phyloP scores from a whole-genome alignment of 2,113 vertebrate genomes.

The Passer montanus region DNA sequence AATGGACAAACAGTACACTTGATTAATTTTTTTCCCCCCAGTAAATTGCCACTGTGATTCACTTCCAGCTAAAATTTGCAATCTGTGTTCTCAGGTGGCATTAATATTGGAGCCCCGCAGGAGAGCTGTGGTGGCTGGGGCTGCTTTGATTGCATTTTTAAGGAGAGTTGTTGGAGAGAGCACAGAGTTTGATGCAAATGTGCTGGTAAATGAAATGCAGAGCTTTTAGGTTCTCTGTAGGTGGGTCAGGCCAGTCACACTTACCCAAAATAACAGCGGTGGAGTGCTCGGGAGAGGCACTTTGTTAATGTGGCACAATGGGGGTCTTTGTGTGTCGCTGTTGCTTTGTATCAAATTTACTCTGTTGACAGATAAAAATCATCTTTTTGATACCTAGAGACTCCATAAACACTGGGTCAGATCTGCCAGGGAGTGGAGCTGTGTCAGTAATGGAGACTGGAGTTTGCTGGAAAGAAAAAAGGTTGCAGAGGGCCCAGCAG shows the following conservation, averaged over 20 bases:
- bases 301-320: neutral
- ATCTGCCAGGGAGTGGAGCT: neutral
- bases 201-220: conserved; percentile 29
- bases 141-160: conserved; percentile 36
- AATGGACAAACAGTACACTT: conserved; percentile 54
- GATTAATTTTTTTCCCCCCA: neutral
- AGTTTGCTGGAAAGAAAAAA: neutral
- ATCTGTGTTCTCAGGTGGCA: conserved; percentile 54
- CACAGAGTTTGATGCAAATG: neutral
- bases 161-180: neutral
- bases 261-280: neutral
- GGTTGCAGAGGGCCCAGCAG: neutral
- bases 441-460: neutral
- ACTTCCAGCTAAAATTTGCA: conserved; percentile 60
- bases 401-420: neutral
- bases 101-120: conserved; percentile 52
- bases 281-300: neutral
- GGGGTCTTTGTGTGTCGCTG: neutral
- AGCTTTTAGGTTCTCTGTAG: conserved; percentile 48
- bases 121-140: conserved; percentile 21
- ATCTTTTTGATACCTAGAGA: neutral
- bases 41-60: conserved; percentile 43
- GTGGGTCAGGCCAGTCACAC: conserved; percentile 16
- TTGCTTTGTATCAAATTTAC: neutral
- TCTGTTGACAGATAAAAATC: conserved; percentile 19